Evolutionary conservation across 2,113 vertebrate species (phyloP).

Genomic region (Ellobius talpinus): DNA sequence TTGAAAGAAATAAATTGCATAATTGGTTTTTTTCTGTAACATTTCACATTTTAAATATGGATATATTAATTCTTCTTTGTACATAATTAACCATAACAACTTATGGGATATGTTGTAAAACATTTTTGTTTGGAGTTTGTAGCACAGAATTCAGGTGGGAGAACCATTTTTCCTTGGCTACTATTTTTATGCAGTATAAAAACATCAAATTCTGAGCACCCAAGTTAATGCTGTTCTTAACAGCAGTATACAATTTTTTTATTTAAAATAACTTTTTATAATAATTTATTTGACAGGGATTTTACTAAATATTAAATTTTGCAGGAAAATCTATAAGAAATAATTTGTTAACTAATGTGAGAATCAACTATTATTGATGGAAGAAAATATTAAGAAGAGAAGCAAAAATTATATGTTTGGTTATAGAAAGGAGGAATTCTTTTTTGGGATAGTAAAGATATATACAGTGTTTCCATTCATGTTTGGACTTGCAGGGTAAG

Average conservation of each 20-base stretch:
- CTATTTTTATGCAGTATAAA: constrained; percentile 37
- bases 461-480: not conserved
- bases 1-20: constrained; percentile 44
- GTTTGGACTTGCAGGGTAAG: not conserved
- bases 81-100: not conserved
- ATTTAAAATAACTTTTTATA: not conserved
- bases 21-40: constrained; percentile 23
- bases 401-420: not conserved
- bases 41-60: constrained; percentile 39
- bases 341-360: not conserved
- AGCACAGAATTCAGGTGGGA: constrained; percentile 38
- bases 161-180: constrained; percentile 3
- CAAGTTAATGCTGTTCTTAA: not conserved
- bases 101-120: not conserved
- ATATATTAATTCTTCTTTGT: constrained; percentile 27
- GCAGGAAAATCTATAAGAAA: constrained; percentile 28
- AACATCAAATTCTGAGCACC: constrained; percentile 14
- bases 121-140: constrained; percentile 37
- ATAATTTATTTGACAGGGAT: not conserved
- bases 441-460: not conserved
- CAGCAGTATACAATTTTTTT: not conserved
- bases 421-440: not conserved
- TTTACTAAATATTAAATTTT: constrained; percentile 10
- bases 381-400: constrained; percentile 37
- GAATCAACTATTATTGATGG: not conserved